Conservation (phyloP, 2,113 vertebrate genomes). For the Tragelaphus strepsiceros region DNA sequence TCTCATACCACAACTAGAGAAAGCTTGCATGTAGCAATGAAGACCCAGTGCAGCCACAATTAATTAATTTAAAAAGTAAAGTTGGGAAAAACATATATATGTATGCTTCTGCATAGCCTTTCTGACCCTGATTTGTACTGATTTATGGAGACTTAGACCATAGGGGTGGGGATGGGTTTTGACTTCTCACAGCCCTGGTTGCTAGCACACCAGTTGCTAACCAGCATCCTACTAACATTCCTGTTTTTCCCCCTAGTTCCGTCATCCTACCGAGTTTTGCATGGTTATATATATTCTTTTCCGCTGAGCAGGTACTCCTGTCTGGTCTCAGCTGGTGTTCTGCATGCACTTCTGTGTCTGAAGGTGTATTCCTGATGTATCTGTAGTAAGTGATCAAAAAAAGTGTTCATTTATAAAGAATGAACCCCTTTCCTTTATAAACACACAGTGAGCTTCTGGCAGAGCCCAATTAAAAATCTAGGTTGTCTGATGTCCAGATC, state of each 20-base stretch:
- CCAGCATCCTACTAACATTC: neutral
- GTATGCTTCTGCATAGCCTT: neutral
- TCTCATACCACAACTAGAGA: neutral
- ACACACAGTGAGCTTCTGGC: neutral
- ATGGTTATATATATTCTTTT: neutral
- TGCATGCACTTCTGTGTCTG: neutral
- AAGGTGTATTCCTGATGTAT: neutral
- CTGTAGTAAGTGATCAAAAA: neutral
- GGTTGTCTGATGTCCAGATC: neutral
- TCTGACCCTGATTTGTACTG: neutral
- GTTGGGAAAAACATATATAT: neutral
- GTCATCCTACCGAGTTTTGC: neutral
- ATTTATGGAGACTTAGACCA: neutral
- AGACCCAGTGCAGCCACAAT: neutral
- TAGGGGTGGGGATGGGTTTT: neutral
- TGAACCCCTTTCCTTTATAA: neutral
- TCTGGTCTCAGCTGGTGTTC: neutral
- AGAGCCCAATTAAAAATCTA: neutral
- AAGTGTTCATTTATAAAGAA: neutral
- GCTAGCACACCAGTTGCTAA: neutral
- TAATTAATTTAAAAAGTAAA: neutral
- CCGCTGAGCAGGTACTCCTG: neutral
- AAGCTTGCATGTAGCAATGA: neutral
- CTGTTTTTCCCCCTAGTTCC: neutral
- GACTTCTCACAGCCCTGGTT: neutral